Conservation (phyloP, 2,888 invertebrate species). For the Drosophila nr. perissopoda region DNA sequence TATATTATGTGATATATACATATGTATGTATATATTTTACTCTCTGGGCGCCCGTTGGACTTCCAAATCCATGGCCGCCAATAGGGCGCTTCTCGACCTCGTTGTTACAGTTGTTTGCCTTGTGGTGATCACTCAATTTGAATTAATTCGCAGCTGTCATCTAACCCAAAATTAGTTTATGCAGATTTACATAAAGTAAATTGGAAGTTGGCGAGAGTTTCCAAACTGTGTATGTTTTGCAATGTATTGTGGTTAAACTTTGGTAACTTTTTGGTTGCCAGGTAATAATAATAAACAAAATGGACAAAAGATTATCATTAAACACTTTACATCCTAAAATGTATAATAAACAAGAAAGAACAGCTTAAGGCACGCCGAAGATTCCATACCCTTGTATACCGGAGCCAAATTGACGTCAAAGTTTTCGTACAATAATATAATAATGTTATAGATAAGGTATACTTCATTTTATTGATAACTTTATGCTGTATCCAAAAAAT, state of each 20-base stretch:
- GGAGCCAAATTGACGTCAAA: neutral
- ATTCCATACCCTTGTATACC: neutral
- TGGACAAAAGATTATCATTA: neutral
- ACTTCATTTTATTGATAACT: neutral
- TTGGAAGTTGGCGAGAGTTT: constrained; percentile 42
- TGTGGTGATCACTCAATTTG: constrained; percentile 77
- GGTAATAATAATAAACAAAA: constrained; percentile 4
- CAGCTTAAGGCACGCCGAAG: neutral
- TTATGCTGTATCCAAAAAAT: neutral
- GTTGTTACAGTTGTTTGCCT: constrained; percentile 58
- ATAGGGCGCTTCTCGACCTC: constrained; percentile 20
- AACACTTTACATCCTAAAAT: neutral
- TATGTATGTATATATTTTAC: constrained; percentile 19
- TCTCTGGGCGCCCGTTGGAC: constrained; percentile 6
- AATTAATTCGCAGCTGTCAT: constrained; percentile 79
- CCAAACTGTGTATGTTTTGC: neutral
- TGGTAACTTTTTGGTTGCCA: constrained; percentile 10
- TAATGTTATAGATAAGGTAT: neutral
- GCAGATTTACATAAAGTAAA: constrained; percentile 71
- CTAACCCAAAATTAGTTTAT: constrained; percentile 72
- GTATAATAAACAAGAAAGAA: neutral
- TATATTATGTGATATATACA: constrained; percentile 65
- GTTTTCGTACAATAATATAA: neutral
- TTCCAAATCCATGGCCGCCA: constrained; percentile 15
- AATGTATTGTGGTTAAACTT: constrained; percentile 12